Evolutionary conservation across 2,797 vertebrate genomes (phyloP), one percentile per base, ranked within the genome.

Genomic region (Sternotherus odoratus): DNA sequence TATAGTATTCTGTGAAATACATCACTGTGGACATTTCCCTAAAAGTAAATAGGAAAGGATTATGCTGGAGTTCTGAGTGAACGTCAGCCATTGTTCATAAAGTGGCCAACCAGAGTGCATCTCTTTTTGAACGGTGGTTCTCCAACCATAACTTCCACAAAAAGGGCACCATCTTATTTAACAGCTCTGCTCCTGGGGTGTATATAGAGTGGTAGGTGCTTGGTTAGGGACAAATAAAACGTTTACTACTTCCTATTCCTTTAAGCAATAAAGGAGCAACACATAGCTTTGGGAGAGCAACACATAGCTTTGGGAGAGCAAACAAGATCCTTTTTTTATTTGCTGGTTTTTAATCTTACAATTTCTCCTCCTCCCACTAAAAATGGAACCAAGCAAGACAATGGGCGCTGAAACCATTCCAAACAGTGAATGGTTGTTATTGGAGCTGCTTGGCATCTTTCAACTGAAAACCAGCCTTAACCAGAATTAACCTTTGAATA

Each of bases 1-100:
- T 97, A 92, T 99, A 99, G 95, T 98, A 98, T 82, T 98, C 96
- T 50, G 96, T 95, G 85, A 97, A 97, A 86, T 97, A 97, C 12
- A 91, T 17, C 36, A 4, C 3, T 1, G 85, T 51, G 2, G 7
- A 85, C 1, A 51, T 77, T 66, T 97, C 93, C 30, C 97, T 97
- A 66, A 43, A 91, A 93, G 85, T 5, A 83, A 77, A 83, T 26
- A 57, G n/a, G 53, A 74, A 83, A n/a, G 39, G 5, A 43, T 69
- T 82, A 17, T 30, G 43, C 8, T 75, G 39, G 53, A 77, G 33
- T n/a, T 53, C 49, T 56, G 43, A 82, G 54, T 28, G 74, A 63
- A 46, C 8, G 33, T 10, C 23, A 21, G 36, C 48, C 43, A 51
- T 5, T 75, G 43, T 75, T 28, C 72, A 75, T 48, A 17, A 75